Percentiles rank a stretch among this genome's conserved stretches.
phyloP scores from a whole-genome alignment of 2,797 vertebrate species.

The Sebastiscus albofasciatus region DNA sequence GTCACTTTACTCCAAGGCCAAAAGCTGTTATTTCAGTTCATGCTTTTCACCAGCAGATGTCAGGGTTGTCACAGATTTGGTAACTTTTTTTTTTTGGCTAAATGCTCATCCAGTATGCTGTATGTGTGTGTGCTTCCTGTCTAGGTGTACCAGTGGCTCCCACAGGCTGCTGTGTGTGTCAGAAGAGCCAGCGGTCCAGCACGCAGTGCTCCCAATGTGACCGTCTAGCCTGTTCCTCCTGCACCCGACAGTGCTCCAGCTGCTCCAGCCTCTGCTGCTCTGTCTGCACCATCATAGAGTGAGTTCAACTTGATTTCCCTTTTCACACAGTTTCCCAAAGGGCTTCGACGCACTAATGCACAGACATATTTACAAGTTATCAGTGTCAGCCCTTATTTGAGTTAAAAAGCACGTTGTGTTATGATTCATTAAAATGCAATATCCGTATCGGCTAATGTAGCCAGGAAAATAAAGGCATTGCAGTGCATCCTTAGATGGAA shows the following conservation, averaged over 20 bases:
- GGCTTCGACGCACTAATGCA: background rate
- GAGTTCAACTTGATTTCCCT: conserved; percentile 37
- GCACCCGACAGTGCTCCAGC: conserved; percentile 77
- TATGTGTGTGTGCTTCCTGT: conserved; percentile 11
- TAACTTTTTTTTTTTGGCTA: background rate
- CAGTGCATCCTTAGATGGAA: background rate
- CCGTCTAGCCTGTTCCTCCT: conserved; percentile 74
- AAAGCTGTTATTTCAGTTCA: background rate
- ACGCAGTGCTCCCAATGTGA: conserved; percentile 81
- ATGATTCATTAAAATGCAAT: background rate
- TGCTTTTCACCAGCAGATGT: conserved; percentile 62
- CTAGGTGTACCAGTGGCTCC: conserved; percentile 56
- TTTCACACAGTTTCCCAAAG: background rate
- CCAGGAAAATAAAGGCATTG: background rate
- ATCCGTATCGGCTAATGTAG: background rate
- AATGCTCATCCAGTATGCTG: background rate
- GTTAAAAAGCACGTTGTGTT: background rate
- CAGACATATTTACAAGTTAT: background rate
- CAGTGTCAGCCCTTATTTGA: background rate
- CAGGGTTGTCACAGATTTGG: conserved; percentile 33
- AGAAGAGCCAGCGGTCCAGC: conserved; percentile 65
- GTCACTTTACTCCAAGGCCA: fast-evolving
- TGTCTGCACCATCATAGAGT: conserved; percentile 83
- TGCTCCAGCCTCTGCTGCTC: conserved; percentile 83
- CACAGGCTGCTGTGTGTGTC: conserved; percentile 79